Percentiles rank a stretch among this genome's conserved stretches.
These are phyloP conservation scores for Otolemur crassicaudatus DNA, from an alignment of 2,797 vertebrate genomes.

Conservation along the genomic window DNA sequence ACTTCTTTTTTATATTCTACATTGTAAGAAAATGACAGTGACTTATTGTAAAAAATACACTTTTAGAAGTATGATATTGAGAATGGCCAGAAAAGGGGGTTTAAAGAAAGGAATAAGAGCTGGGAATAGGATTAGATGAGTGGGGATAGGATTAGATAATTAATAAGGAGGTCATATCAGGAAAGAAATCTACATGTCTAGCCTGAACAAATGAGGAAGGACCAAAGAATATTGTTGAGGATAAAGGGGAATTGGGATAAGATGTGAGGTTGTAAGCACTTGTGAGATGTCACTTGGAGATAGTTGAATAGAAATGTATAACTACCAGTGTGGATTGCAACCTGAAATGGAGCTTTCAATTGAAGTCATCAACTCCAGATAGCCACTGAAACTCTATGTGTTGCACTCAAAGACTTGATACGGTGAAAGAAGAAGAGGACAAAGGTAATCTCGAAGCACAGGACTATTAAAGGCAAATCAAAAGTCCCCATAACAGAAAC, in stretches of 20 bases:
- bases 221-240: background rate
- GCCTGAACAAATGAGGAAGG: background rate
- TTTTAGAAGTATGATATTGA: background rate
- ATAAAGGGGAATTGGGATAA: background rate
- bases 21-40: background rate
- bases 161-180: background rate
- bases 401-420: background rate
- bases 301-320: background rate
- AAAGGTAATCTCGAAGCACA: background rate
- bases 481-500: background rate
- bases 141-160: background rate
- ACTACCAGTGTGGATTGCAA: background rate
- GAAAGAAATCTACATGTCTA: background rate
- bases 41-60: background rate
- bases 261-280: background rate
- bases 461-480: background rate
- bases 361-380: background rate
- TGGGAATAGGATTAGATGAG: background rate
- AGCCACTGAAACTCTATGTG: background rate
- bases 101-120: background rate
- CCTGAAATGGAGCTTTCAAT: conserved; percentile 1
- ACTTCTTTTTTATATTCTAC: background rate
- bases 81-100: too few relatives aligned
- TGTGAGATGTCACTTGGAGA: background rate
- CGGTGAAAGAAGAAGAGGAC: background rate